Base-by-base conservation (phyloP, 2,888 invertebrate genomes). In the Azorinus chamasolen region DNA sequence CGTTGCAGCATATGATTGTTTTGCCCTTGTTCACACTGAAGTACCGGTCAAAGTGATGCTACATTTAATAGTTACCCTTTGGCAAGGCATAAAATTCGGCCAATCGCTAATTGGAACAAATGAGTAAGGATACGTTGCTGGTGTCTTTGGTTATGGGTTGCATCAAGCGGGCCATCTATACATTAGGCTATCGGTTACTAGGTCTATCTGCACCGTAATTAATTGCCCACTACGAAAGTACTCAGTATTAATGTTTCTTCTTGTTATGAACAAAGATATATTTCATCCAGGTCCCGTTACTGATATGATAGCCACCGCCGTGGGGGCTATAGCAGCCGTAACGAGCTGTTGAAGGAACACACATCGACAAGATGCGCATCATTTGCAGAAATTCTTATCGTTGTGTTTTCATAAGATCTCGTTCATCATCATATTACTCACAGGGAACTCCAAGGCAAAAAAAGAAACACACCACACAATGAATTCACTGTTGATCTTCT, bases 241-340 rank as follows among this genome's bases (percentile, higher is more conserved):
- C 50, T 50, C 24, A 50, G 50, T 2, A 20, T 20, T 50, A 50
- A 50, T 50, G 50, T 20, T 20, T 24, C 50, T 18, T n/a, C 50
- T 50, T 50, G 24, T 50, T 20, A 50, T 50, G n/a, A 50, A 50
- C 50, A 50, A 50, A 50, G 50, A 50, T 50, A 20, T 20, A 50
- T 50, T 50, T 50, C 50, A 20, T 20, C 22, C 50, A 18, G 12
- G 20, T 12, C 50, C 22, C 18, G 50, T 20, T 22, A 32, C 32
- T 10, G 32, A 32, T 32, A 32, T 32, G 5, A 32, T 32, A 32
- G 32, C 32, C n/a, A 50, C 24, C 50, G 18, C 50, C 24, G 12
- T 20, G 22, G 50, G 50, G 50, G 50, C 18, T 50, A 50, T 50
- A 32, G 50, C 50, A 12, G 14, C 24, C 10, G 22, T 50, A 50